Evolutionary conservation across 2,797 vertebrate genomes (phyloP).

Genomic region (Silurus aristotelis): DNA sequence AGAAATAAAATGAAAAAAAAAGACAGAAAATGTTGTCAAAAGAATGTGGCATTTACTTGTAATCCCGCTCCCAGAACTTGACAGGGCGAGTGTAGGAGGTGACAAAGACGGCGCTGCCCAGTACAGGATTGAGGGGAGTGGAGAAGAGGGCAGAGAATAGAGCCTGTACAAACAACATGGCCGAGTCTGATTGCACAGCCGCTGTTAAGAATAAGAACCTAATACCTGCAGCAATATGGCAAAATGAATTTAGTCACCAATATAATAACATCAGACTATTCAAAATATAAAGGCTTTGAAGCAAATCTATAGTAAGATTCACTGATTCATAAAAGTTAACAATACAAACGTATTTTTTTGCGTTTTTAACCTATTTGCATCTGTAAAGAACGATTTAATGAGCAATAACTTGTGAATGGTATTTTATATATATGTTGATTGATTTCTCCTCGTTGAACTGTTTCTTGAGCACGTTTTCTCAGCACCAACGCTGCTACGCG

Average conservation of each 20-base stretch:
- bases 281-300: too few relatives aligned
- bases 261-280: neutral
- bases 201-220: constrained; percentile 75
- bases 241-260: neutral
- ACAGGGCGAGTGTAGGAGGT: constrained; percentile 96
- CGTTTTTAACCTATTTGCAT: too few relatives aligned
- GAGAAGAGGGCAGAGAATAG: constrained; percentile 93
- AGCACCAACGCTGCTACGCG: too few relatives aligned
- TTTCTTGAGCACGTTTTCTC: too few relatives aligned
- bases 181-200: constrained; percentile 80
- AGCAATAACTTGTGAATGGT: too few relatives aligned
- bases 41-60: constrained; percentile 82
- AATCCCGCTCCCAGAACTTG: constrained; percentile 99
- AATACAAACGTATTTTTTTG: too few relatives aligned
- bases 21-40: neutral
- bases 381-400: too few relatives aligned
- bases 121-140: constrained; percentile 93
- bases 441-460: too few relatives aligned
- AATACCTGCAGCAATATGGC: neutral
- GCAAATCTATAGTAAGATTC: too few relatives aligned
- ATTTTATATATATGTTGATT: too few relatives aligned
- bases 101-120: constrained; percentile 98
- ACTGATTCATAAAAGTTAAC: too few relatives aligned
- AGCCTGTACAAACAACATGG: constrained; percentile 96
- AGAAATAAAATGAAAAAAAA: neutral